Evolutionary conservation across 2,113 vertebrate species (phyloP).

Genomic region (Petrocephalus zakoni): DNA sequence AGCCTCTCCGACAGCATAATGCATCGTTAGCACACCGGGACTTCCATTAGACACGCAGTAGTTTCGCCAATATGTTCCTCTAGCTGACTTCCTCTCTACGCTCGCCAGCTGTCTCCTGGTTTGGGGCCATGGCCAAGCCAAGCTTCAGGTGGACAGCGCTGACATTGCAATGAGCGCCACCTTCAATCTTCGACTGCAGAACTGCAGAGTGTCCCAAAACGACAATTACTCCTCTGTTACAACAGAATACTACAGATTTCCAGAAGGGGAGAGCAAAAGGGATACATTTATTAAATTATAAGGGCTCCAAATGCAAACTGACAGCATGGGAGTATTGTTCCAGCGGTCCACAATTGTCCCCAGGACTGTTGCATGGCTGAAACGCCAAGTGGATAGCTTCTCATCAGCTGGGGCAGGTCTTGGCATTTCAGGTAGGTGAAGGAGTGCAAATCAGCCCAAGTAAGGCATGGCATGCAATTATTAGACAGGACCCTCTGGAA

Average conservation of each 20-base stretch:
- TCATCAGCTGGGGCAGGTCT: constrained; percentile 17
- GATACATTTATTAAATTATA: constrained; percentile 53
- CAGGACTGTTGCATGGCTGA: constrained; percentile 52
- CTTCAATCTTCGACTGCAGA: constrained; percentile 19
- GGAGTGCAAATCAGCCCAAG: neutral
- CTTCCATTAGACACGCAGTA: neutral
- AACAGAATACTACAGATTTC: constrained; percentile 47
- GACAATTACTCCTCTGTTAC: constrained; percentile 43
- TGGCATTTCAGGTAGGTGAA: neutral
- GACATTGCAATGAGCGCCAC: constrained; percentile 34
- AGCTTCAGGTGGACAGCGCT: constrained; percentile 15
- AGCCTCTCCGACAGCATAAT: constrained; percentile 42
- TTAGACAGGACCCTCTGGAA: neutral
- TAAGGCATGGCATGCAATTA: neutral
- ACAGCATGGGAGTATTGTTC: constrained; percentile 49
- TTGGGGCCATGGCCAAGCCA: neutral
- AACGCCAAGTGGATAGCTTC: constrained; percentile 59
- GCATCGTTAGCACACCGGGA: constrained; percentile 35
- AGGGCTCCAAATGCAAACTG: constrained; percentile 52
- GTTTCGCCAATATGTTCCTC: constrained; percentile 25
- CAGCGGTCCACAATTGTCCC: constrained; percentile 42
- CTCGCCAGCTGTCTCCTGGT: constrained; percentile 30
- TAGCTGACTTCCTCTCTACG: constrained; percentile 42
- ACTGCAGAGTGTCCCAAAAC: constrained; percentile 44
- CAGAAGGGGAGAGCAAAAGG: constrained; percentile 32